Evolutionary conservation across 1,140 invertebrate species (phyloP).

Genomic region (Papilio aristodemus): DNA sequence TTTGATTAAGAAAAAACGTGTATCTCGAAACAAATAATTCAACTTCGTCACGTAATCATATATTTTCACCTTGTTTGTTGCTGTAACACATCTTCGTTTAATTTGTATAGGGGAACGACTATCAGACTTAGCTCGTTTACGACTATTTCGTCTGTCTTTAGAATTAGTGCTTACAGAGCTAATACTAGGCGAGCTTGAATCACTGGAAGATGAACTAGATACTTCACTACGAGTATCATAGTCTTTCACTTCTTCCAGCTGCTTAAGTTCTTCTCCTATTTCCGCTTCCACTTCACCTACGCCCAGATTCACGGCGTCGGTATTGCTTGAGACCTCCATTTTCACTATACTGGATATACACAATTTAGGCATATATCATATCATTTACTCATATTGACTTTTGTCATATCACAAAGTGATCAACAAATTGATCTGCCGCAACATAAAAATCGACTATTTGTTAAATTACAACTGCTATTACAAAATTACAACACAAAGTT

Average conservation of each 20-base stretch:
- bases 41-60: slow-evolving; percentile 94
- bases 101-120: slow-evolving; percentile 79
- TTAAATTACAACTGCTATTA: neutral
- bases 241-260: slow-evolving; percentile 83
- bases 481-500: slow-evolving; percentile 20
- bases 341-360: slow-evolving; percentile 43
- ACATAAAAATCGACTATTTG: neutral
- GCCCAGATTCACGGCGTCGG: slow-evolving; percentile 85
- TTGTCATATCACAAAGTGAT: neutral
- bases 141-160: slow-evolving; percentile 79
- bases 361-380: slow-evolving; percentile 15
- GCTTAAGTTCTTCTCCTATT: slow-evolving; percentile 86
- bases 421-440: neutral
- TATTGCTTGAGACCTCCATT: slow-evolving; percentile 79
- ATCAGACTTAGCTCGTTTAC: slow-evolving; percentile 77
- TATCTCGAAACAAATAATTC: slow-evolving; percentile 96
- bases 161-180: slow-evolving; percentile 84
- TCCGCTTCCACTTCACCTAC: slow-evolving; percentile 86
- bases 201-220: slow-evolving; percentile 85
- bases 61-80: slow-evolving; percentile 81
- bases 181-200: slow-evolving; percentile 86
- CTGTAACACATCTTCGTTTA: slow-evolving; percentile 78
- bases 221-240: slow-evolving; percentile 90
- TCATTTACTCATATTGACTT: slow-evolving; percentile 9
- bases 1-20: slow-evolving; percentile 98